These are phyloP conservation scores for Pontoporia blainvillei DNA, from an alignment of 2,113 vertebrate genomes.

Conservation along the genomic window DNA sequence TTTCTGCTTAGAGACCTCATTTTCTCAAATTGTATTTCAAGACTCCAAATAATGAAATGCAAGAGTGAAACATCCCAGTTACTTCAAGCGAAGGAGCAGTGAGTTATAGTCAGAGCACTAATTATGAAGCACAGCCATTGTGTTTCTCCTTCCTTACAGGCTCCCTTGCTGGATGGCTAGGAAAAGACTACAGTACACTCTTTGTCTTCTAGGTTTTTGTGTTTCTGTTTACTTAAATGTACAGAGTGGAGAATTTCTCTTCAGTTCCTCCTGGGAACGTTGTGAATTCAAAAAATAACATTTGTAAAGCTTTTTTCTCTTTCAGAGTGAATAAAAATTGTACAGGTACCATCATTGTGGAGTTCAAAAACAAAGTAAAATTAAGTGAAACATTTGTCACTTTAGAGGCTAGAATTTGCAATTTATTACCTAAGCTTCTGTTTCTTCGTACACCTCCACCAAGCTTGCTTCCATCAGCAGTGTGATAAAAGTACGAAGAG, in stretches of 20 bases:
- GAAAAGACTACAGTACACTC: neutral
- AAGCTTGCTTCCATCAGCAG: neutral
- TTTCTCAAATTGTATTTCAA: neutral
- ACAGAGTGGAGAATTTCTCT: neutral
- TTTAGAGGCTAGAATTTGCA: neutral
- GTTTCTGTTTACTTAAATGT: neutral
- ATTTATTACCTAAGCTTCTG: neutral
- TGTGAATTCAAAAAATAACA: conserved; percentile 27
- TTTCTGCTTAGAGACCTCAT: neutral
- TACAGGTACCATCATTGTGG: neutral
- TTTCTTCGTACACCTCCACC: neutral
- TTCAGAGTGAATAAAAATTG: neutral
- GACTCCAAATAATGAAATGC: neutral
- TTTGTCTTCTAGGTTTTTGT: neutral
- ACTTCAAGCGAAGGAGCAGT: neutral
- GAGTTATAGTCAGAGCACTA: neutral
- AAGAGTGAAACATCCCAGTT: neutral
- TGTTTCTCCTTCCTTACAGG: neutral
- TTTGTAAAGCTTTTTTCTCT: neutral
- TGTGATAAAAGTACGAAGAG: neutral
- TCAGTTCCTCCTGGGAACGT: neutral
- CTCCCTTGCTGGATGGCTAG: neutral
- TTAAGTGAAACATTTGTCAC: neutral
- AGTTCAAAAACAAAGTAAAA: conserved; percentile 6
- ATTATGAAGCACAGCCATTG: neutral